These are phyloP conservation scores for Holothuria scabra DNA, from an alignment of 53 echinoderm and acorn worm species.

Conservation along the genomic window DNA sequence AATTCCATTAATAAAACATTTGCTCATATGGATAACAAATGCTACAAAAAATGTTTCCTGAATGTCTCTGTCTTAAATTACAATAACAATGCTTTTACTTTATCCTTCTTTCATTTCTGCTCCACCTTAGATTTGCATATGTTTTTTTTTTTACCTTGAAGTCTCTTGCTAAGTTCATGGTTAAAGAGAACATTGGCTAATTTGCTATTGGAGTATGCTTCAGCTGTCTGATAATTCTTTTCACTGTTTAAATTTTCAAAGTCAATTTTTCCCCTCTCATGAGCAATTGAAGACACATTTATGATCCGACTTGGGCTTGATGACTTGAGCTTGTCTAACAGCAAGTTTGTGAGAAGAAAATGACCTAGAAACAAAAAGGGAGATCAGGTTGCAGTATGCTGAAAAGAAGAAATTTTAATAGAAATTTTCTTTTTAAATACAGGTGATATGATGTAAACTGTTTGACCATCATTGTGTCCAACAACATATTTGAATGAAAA, in stretches of 20 bases:
- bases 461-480: too few species aligned
- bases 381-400: not conserved
- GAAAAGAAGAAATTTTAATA: not conserved
- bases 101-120: too few species aligned
- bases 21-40: too few species aligned
- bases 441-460: too few species aligned
- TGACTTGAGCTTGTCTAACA: conserved; percentile 79
- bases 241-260: conserved; percentile 86
- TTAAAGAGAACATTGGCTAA: conserved; percentile 91
- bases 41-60: too few species aligned
- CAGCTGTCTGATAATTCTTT: conserved; percentile 72
- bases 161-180: conserved; percentile 75
- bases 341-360: conserved; percentile 88
- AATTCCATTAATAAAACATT: too few species aligned
- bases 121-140: too few species aligned
- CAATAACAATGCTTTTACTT: too few species aligned
- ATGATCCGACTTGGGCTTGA: conserved; percentile 87
- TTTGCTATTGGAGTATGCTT: conserved; percentile 90
- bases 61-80: too few species aligned
- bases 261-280: conserved; percentile 78
- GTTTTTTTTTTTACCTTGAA: conserved; percentile 60
- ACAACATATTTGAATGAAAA: not conserved
- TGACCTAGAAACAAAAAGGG: conserved; percentile 67
- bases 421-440: too few species aligned
- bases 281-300: conserved; percentile 79